Percentiles rank a stretch among this genome's conserved stretches.
Conservation (phyloP, 2,888 invertebrate genomes). For the Pinctada fucata region DNA sequence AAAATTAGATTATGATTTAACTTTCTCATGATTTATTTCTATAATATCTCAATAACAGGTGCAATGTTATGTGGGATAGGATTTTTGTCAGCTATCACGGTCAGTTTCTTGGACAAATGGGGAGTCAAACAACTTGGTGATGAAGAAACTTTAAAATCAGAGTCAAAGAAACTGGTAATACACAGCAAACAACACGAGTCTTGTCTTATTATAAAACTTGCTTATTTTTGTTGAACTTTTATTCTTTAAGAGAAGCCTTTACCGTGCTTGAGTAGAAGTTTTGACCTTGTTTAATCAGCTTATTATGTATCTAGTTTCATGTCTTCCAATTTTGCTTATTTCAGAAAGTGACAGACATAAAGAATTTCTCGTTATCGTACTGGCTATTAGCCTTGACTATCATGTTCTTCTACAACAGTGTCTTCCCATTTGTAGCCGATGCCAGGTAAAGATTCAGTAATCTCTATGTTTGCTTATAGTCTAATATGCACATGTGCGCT, state of each 20-base stretch:
- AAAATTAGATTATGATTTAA: too few relatives aligned
- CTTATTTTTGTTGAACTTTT: too few relatives aligned
- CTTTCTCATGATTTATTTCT: too few relatives aligned
- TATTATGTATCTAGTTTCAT: too few relatives aligned
- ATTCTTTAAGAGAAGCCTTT: too few relatives aligned
- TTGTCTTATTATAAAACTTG: too few relatives aligned
- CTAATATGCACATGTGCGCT: too few relatives aligned
- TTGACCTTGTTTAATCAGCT: too few relatives aligned
- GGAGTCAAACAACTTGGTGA: slow-evolving; percentile 74
- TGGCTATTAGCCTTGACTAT: slow-evolving; percentile 76
- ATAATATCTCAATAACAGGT: slow-evolving; percentile 58
- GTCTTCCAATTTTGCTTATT: slow-evolving; percentile 26
- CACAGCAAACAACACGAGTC: slow-evolving; percentile 9
- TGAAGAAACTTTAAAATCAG: slow-evolving; percentile 61
- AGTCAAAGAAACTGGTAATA: slow-evolving; percentile 73
- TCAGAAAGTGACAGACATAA: slow-evolving; percentile 75
- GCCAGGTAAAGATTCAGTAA: slow-evolving; percentile 69
- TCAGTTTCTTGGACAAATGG: slow-evolving; percentile 72
- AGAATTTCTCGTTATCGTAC: slow-evolving; percentile 71
- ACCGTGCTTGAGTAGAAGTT: too few relatives aligned
- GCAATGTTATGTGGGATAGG: slow-evolving; percentile 76
- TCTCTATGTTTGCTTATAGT: too few relatives aligned
- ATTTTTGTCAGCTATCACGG: slow-evolving; percentile 74
- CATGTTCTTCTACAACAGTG: slow-evolving; percentile 78
- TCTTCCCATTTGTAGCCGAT: slow-evolving; percentile 78